Base-by-base conservation (phyloP, 1,140 invertebrate genomes). In the Eufriesea mexicana region DNA sequence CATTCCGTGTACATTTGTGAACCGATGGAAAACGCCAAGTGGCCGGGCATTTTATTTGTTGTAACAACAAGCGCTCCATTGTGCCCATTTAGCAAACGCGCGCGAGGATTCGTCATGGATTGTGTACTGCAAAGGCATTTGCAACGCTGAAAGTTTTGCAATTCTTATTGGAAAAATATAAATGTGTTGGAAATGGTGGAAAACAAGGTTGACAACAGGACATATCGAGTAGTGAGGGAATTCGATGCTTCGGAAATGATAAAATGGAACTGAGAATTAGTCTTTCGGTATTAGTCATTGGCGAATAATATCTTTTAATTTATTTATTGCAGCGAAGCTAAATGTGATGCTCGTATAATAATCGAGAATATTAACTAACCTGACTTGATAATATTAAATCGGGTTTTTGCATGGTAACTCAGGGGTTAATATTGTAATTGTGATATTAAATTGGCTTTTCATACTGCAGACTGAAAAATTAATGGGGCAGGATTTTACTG, bases 1-100 rank as follows among this genome's bases (percentile, higher is more conserved):
- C 84, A 86, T 84, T 86, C 82, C 81, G 42, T 57, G 81, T 68
- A 59, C 9, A 68, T 86, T 57, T 73, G 55, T 66, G 83, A 67
- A 61, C 74, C 61, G 64, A 64, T 86, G 79, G 62, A 61, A 82
- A 84, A 84, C 61, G 42, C 23, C 61, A 14, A 42, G 74, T 59
- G 76, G 42, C 66, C 68, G 74, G 83, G 84, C 74, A 84, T 73
- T 75, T 76, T 86, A 80, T 89, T 89, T 89, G 85, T 85, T 47
- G 54, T 83, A 79, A 83, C 74, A 88, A 89, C 84, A 77, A 88
- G 78, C 75, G 61, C 42, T 57, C 75, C 59, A 67, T 67, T 70
- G 47, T 70, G 71, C 35, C 83, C 83, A 89, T 89, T 42, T 90
- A 85, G 88, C 85, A 85, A 86, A 87, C 83, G 84, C 75, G 64